phyloP scores from a whole-genome alignment of 2,113 vertebrate species.

The Camelus dromedarius region DNA sequence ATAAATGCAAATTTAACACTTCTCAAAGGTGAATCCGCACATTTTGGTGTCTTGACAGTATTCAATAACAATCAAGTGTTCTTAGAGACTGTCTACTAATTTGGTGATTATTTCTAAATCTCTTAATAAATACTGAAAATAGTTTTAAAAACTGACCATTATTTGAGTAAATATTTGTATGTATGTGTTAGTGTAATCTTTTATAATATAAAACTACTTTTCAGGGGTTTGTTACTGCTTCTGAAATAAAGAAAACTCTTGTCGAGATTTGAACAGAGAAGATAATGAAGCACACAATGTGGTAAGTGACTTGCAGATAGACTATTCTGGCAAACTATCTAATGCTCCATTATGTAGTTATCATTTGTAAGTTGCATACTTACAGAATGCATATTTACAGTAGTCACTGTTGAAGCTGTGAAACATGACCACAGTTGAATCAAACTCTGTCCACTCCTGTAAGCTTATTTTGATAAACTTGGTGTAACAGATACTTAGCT shows the following conservation, averaged over 20 bases:
- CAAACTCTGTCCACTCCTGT: background rate
- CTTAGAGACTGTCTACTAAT: background rate
- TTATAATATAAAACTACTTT: conserved; percentile 45
- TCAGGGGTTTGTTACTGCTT: conserved; percentile 1
- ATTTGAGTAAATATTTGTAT: background rate
- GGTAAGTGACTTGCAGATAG: conserved; percentile 24
- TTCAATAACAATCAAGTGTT: conserved; percentile 19
- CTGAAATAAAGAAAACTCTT: background rate
- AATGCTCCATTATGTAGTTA: background rate
- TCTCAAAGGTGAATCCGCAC: conserved; percentile 29
- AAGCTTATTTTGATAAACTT: background rate
- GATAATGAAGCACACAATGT: background rate
- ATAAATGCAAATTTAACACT: conserved; percentile 30
- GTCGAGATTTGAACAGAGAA: background rate
- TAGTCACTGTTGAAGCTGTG: background rate
- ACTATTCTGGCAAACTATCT: background rate
- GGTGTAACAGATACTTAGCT: background rate
- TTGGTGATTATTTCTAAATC: background rate
- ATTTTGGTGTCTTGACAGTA: conserved; percentile 7
- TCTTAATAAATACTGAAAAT: conserved; percentile 23
- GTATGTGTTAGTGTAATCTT: background rate
- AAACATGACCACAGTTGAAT: background rate
- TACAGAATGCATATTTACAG: background rate
- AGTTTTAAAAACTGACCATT: background rate
- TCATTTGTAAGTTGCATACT: background rate